phyloP scores from a whole-genome alignment of 2,888 invertebrate species.

The Lymantria dispar region DNA sequence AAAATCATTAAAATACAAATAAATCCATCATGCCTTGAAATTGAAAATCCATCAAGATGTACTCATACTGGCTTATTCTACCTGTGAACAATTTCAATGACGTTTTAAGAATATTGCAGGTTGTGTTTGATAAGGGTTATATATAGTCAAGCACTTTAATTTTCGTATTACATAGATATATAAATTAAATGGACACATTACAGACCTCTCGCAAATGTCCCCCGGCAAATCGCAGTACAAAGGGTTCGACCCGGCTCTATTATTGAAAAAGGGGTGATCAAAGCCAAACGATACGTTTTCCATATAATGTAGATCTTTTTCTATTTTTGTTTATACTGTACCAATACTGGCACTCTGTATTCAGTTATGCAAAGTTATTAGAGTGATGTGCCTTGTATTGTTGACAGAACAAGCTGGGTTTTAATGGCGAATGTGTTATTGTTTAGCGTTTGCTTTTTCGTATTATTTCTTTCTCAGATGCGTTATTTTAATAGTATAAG shows the following conservation, averaged over 20 bases:
- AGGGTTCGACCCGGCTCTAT: constrained; percentile 60
- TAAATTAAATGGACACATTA: constrained; percentile 73
- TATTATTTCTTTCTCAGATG: constrained; percentile 12
- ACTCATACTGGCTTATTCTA: constrained; percentile 19
- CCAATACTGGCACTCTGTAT: constrained; percentile 28
- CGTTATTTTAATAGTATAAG: not conserved
- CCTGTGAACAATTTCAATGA: constrained; percentile 23
- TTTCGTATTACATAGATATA: constrained; percentile 55
- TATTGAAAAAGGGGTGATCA: constrained; percentile 79
- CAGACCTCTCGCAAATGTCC: constrained; percentile 43
- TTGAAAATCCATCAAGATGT: constrained; percentile 20
- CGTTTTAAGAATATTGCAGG: constrained; percentile 40
- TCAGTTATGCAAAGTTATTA: constrained; percentile 51
- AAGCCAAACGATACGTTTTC: constrained; percentile 71
- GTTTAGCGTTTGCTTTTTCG: constrained; percentile 10
- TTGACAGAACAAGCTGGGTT: constrained; percentile 19
- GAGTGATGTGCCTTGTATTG: constrained; percentile 31
- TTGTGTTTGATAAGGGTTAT: constrained; percentile 40
- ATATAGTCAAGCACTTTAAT: constrained; percentile 40
- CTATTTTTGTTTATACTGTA: constrained; percentile 62
- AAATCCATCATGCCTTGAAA: not conserved
- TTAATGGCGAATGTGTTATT: constrained; percentile 10
- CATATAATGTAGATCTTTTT: constrained; percentile 63
- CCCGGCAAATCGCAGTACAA: constrained; percentile 54
- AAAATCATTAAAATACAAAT: not conserved